These are phyloP conservation scores for Herpetotheres cachinnans DNA, from an alignment of 2,113 vertebrate species.

Conservation along the genomic window DNA sequence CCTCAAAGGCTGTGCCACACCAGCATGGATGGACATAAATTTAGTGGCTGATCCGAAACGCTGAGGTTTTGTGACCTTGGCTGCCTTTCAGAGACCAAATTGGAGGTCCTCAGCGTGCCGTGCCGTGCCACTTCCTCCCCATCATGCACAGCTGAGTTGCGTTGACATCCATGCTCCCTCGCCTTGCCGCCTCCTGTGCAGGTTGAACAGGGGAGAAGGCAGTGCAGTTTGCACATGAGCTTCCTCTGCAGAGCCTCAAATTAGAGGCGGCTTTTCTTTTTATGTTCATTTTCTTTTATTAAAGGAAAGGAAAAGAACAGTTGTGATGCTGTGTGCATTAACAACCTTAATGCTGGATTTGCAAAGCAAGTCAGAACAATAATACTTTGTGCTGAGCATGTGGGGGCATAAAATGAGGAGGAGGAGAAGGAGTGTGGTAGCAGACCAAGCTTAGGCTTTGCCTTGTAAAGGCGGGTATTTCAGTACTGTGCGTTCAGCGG, in stretches of 20 bases:
- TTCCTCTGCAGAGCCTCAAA: not conserved
- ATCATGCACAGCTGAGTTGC: fast-evolving
- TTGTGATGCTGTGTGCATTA: not conserved
- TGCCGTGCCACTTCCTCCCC: fast-evolving
- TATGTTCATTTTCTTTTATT: fast-evolving
- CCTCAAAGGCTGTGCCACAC: not conserved
- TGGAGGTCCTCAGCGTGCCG: fast-evolving
- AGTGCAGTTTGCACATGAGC: not conserved
- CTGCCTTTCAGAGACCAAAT: not conserved
- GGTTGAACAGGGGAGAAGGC: not conserved
- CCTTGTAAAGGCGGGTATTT: not conserved
- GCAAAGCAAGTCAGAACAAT: not conserved
- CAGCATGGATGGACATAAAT: not conserved
- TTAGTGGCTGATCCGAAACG: not conserved
- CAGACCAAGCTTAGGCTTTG: not conserved
- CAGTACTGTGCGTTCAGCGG: not conserved
- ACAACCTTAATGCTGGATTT: not conserved
- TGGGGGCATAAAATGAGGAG: not conserved
- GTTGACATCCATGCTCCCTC: not conserved
- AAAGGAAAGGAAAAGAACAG: not conserved
- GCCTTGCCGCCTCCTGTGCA: not conserved
- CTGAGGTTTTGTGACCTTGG: not conserved
- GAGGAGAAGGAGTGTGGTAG: not conserved
- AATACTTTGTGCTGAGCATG: not conserved
- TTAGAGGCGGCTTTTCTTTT: not conserved